A percentile compares a stretch with the other conserved stretches of the same genome.
Evolutionary conservation across 2,888 invertebrate genomes (phyloP).

Genomic region (Nomada goodeniana): DNA sequence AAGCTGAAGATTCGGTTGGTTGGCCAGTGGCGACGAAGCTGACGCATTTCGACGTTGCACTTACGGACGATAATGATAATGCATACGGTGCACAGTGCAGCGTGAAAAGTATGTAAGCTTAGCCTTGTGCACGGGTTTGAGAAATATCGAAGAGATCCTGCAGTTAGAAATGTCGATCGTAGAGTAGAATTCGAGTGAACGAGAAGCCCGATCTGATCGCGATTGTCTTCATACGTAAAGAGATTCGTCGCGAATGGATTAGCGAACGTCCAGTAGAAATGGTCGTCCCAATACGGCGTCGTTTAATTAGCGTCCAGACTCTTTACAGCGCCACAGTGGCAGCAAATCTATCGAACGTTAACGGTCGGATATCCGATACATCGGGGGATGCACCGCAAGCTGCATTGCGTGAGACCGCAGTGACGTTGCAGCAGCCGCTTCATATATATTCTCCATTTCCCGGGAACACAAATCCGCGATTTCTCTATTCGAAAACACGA

Average conservation of each 20-base stretch:
- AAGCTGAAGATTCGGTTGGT: constrained; percentile 12
- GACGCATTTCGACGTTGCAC: too few relatives aligned
- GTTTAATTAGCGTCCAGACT: constrained; percentile 66
- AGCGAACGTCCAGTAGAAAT: constrained; percentile 20
- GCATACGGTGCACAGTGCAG: too few relatives aligned
- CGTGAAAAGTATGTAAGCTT: neutral
- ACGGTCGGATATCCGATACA: constrained; percentile 69
- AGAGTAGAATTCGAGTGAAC: neutral
- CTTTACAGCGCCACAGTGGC: constrained; percentile 56
- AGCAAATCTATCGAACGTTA: constrained; percentile 70
- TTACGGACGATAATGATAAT: too few relatives aligned
- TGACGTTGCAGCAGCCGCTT: constrained; percentile 54
- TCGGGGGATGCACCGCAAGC: constrained; percentile 61
- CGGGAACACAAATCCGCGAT: constrained; percentile 41
- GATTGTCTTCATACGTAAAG: neutral
- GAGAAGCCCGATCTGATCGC: neutral
- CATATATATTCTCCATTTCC: constrained; percentile 38
- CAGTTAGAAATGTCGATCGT: constrained; percentile 4
- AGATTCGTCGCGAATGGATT: neutral
- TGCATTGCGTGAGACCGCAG: constrained; percentile 59
- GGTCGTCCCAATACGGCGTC: constrained; percentile 37
- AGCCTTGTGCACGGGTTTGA: neutral
- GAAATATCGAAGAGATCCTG: neutral
- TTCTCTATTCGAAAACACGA: constrained; percentile 30
- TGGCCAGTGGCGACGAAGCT: too few relatives aligned